These are phyloP conservation scores for Myocastor coypus DNA, from an alignment of 2,113 vertebrate species.

Conservation along the genomic window DNA sequence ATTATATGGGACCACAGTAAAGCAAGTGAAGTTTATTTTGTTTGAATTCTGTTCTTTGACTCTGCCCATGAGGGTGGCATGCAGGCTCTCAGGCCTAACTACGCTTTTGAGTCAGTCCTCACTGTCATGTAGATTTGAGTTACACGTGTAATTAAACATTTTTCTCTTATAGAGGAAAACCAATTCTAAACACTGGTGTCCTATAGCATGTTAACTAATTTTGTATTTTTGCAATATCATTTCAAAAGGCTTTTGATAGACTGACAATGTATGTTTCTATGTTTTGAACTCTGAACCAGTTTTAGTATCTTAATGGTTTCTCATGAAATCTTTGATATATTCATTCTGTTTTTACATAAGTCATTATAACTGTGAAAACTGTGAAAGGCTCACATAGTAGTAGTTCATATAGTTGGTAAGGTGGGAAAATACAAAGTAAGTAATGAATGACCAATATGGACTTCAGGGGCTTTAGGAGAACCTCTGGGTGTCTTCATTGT, in stretches of 20 bases:
- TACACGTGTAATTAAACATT: not conserved
- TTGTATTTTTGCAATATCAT: not conserved
- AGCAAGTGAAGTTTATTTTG: slow-evolving; percentile 1
- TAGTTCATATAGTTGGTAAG: not conserved
- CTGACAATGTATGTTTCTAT: not conserved
- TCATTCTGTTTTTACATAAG: not conserved
- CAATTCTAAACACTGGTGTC: slow-evolving; percentile 15
- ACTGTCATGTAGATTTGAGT: not conserved
- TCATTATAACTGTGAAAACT: slow-evolving; percentile 30
- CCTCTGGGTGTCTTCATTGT: not conserved
- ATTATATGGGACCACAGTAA: slow-evolving; percentile 13
- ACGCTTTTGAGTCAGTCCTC: not conserved
- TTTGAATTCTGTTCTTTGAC: not conserved
- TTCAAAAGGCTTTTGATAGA: slow-evolving; percentile 35
- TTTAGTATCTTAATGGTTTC: not conserved
- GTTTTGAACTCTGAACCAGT: not conserved
- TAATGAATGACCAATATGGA: not conserved
- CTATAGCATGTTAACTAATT: not conserved
- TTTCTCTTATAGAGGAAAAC: slow-evolving; percentile 17
- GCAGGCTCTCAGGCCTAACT: not conserved
- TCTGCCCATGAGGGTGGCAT: not conserved
- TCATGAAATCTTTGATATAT: slow-evolving; percentile 9
- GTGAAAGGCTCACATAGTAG: not conserved
- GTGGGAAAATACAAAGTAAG: not conserved
- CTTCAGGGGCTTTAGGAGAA: not conserved